Conservation (phyloP, 2,888 invertebrate genomes). For the Athrips mouffetella region DNA sequence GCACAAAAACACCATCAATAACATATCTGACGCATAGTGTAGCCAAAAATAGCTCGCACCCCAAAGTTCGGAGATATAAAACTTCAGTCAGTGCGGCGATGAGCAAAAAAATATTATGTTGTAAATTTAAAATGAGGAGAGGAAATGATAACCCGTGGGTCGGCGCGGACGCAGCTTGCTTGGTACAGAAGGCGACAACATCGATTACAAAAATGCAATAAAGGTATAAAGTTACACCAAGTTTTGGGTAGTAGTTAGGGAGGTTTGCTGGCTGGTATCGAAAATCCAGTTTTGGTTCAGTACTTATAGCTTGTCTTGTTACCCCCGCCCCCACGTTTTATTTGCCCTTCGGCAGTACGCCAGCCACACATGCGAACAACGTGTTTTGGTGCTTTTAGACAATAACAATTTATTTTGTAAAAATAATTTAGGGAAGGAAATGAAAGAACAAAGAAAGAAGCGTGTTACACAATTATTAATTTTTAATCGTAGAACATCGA, state of each 20-base stretch:
- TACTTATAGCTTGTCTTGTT: no score
- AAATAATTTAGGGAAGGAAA: background rate
- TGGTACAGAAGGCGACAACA: no score
- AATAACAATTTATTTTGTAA: background rate
- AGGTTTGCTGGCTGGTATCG: no score
- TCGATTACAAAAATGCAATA: no score
- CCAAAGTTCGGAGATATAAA: slow-evolving; percentile 21
- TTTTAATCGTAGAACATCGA: no score
- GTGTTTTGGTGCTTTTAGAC: background rate
- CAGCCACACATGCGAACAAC: slow-evolving; percentile 23
- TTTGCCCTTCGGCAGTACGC: slow-evolving; percentile 48
- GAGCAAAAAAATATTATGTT: slow-evolving; percentile 63
- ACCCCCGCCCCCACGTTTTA: background rate
- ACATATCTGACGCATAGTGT: slow-evolving; percentile 20
- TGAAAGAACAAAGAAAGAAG: background rate
- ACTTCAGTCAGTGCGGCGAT: slow-evolving; percentile 43
- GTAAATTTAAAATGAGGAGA: slow-evolving; percentile 76
- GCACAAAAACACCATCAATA: slow-evolving; percentile 7
- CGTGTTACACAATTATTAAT: no score
- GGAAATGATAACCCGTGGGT: slow-evolving; percentile 78
- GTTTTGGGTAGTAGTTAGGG: no score
- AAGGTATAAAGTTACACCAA: no score
- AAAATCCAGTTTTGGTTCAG: no score
- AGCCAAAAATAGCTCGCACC: slow-evolving; percentile 16
- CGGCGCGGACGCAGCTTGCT: slow-evolving; percentile 52